These are phyloP conservation scores for Hypomecis punctinalis DNA, from an alignment of 2,888 invertebrate species.

Conservation along the genomic window DNA sequence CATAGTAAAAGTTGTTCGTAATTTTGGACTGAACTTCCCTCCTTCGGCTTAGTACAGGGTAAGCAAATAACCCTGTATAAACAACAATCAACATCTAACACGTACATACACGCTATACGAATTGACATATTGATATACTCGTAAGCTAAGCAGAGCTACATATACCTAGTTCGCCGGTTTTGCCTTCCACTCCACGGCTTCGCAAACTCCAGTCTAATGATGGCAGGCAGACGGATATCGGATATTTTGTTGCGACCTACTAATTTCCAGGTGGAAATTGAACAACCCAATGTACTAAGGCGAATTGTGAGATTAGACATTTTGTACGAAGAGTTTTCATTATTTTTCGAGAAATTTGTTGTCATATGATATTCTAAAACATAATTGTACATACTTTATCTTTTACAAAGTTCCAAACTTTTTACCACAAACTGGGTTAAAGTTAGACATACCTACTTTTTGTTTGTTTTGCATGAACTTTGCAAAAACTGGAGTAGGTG, in stretches of 20 bases:
- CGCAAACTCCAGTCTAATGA: slow-evolving; percentile 50
- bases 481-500: slow-evolving; percentile 14
- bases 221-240: slow-evolving; percentile 55
- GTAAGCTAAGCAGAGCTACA: too few relatives aligned
- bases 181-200: slow-evolving; percentile 26
- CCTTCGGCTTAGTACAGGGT: too few relatives aligned
- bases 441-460: slow-evolving; percentile 5
- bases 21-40: too few relatives aligned
- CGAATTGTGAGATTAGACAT: not conserved
- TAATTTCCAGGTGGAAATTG: slow-evolving; percentile 61
- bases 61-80: too few relatives aligned
- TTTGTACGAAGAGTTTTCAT: not conserved
- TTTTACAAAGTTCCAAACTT: not conserved
- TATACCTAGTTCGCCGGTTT: slow-evolving; percentile 9
- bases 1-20: too few relatives aligned
- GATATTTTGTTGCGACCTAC: slow-evolving; percentile 51
- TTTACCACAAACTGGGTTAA: not conserved
- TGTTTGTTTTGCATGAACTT: slow-evolving; percentile 9
- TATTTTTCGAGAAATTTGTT: not conserved
- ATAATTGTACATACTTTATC: not conserved
- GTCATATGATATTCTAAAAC: not conserved
- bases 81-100: too few relatives aligned
- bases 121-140: too few relatives aligned
- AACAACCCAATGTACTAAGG: slow-evolving; percentile 38
- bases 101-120: too few relatives aligned